A percentile compares a stretch with the other conserved stretches of the same genome.
phyloP scores from a whole-genome alignment of 1,140 invertebrate genomes.

The Laupala kohalensis region DNA sequence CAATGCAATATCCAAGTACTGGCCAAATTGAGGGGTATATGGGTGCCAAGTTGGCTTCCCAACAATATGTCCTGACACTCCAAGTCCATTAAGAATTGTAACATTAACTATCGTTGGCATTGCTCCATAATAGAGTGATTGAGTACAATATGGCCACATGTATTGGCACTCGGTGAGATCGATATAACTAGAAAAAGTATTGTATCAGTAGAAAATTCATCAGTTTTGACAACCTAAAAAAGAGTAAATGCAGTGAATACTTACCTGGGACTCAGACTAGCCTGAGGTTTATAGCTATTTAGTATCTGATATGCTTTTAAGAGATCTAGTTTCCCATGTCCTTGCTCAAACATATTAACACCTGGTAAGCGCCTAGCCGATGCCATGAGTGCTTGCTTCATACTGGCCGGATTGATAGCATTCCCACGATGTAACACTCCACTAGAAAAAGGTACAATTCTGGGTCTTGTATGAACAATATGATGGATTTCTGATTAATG shows the following conservation, averaged over 20 bases:
- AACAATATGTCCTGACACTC: constrained; percentile 65
- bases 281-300: constrained; percentile 69
- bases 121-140: constrained; percentile 77
- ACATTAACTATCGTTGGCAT: constrained; percentile 87
- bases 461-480: too few species aligned
- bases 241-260: not conserved
- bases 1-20: constrained; percentile 50
- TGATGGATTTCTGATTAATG: too few species aligned
- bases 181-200: constrained; percentile 50
- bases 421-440: constrained; percentile 26
- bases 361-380: constrained; percentile 71
- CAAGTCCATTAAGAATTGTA: constrained; percentile 77
- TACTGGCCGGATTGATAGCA: constrained; percentile 79
- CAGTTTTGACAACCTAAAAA: not conserved
- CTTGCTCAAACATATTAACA: constrained; percentile 94
- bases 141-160: constrained; percentile 97
- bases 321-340: constrained; percentile 84
- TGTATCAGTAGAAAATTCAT: not conserved
- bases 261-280: constrained; percentile 48
- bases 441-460: constrained; percentile 18
- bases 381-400: constrained; percentile 86
- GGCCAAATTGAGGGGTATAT: constrained; percentile 45
- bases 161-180: constrained; percentile 90
- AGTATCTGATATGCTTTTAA: constrained; percentile 72
- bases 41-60: constrained; percentile 75